Evolutionary conservation across 2,797 vertebrate genomes (phyloP), one percentile per base, ranked within the genome.

Genomic region (Megaceryle alcyon): DNA sequence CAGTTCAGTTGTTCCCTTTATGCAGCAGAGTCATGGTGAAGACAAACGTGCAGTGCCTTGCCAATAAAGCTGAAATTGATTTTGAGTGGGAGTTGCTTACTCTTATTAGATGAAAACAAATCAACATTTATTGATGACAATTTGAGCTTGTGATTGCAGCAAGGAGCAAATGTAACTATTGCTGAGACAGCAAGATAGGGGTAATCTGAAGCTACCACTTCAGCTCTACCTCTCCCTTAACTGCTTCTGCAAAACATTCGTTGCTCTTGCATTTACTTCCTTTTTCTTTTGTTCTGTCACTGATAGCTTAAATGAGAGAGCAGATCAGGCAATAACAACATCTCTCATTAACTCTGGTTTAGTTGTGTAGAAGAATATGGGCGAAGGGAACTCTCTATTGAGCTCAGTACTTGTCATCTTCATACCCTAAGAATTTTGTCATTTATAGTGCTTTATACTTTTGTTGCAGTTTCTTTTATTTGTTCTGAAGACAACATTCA

Each of bases 71-170:
- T 69, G 51, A 75, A 51, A 92, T 79, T 94, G 85, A 82, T 95
- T 96, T 96, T 70, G 73, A 65, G 51, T 41, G 49, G 33, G 31
- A 90, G 18, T 37, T 91, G 35, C 75, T 96, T 96, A 93, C 28
- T 85, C 12, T 79, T 92, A 78, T 84, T 91, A 93, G 44, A 28
- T 76, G n/a, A 95, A 93, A 96, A 91, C 35, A 69, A 92, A 96
- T 94, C 82, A 94, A 72, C 84, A 82, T 93, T 90, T 92, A 96
- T 87, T 73, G 78, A 76, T 72, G 65, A 63, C 56, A 90, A 78
- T 80, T 76, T 95, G 66, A 93, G 83, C 35, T 72, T 53, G 77
- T 70, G 59, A 83, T 48, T 94, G 71, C 80, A 66, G n/a, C 56
- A 86, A 33, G 64, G 7, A 94, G 29, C 33, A 85, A 92, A 88